phyloP scores from a whole-genome alignment of 2,113 vertebrate species.

The Tenebrosternarchus preto region DNA sequence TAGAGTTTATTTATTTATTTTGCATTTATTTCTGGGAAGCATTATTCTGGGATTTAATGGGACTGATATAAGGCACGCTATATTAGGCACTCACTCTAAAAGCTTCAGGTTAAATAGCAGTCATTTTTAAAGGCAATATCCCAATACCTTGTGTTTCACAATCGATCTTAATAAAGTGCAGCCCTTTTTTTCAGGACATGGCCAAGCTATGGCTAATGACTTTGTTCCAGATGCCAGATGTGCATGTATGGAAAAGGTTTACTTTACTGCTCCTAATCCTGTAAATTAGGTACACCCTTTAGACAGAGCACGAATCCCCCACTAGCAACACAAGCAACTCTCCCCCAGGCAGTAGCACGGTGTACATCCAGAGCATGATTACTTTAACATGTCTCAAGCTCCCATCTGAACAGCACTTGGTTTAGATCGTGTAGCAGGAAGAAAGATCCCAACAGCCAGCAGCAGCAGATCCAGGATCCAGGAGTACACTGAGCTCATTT shows the following conservation, averaged over 20 bases:
- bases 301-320: constrained; percentile 25
- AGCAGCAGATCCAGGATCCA: constrained; percentile 7
- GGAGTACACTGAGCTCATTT: background rate
- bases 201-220: background rate
- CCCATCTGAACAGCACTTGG: constrained; percentile 46
- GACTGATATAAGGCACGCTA: background rate
- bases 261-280: constrained; percentile 39
- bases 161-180: constrained; percentile 1
- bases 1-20: background rate
- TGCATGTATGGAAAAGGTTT: constrained; percentile 31
- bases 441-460: constrained; percentile 32
- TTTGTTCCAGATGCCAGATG: constrained; percentile 35
- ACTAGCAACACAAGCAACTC: background rate
- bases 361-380: constrained; percentile 47
- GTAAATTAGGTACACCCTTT: constrained; percentile 45
- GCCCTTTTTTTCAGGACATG: background rate
- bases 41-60: background rate
- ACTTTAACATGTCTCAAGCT: constrained; percentile 51
- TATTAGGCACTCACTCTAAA: background rate
- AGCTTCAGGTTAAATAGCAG: background rate
- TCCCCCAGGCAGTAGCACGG: constrained; percentile 34
- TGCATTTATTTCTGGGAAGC: constrained; percentile 2
- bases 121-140: too few species aligned
- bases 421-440: constrained; percentile 44
- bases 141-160: background rate